Conservation (phyloP, 2,113 vertebrate species). For the Tangachromis dhanisi region DNA sequence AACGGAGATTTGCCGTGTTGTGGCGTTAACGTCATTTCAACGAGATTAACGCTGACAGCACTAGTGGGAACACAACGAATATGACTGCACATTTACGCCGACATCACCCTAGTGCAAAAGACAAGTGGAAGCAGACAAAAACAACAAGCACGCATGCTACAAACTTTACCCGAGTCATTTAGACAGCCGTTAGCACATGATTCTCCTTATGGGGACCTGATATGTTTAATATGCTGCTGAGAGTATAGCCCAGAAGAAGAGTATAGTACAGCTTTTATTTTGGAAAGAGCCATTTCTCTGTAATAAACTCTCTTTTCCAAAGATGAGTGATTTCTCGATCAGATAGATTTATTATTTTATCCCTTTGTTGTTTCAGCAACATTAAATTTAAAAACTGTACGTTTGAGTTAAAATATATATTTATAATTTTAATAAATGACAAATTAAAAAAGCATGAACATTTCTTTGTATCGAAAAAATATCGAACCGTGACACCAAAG, state of each 20-base stretch:
- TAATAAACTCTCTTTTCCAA: not conserved
- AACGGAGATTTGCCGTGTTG: no score
- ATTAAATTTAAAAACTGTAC: not conserved
- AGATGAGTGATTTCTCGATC: not conserved
- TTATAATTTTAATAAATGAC: not conserved
- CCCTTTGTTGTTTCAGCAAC: not conserved
- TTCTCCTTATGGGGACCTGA: not conserved
- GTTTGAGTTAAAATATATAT: not conserved
- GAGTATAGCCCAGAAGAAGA: rapidly evolving
- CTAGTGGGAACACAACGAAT: rapidly evolving
- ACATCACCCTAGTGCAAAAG: no score
- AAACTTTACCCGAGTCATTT: not conserved
- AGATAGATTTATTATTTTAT: not conserved
- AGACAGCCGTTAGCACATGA: not conserved
- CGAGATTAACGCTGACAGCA: no score
- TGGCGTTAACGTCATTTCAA: no score
- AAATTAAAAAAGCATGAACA: not conserved
- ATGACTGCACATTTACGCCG: no score
- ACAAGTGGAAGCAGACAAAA: no score
- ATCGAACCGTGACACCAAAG: not conserved
- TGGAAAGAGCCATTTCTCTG: not conserved
- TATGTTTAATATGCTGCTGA: not conserved
- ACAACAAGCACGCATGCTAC: no score
- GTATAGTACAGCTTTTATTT: not conserved
- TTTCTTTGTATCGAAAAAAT: not conserved